Base-by-base conservation (phyloP, 1,140 invertebrate genomes). In the Drosophila neocordata region DNA sequence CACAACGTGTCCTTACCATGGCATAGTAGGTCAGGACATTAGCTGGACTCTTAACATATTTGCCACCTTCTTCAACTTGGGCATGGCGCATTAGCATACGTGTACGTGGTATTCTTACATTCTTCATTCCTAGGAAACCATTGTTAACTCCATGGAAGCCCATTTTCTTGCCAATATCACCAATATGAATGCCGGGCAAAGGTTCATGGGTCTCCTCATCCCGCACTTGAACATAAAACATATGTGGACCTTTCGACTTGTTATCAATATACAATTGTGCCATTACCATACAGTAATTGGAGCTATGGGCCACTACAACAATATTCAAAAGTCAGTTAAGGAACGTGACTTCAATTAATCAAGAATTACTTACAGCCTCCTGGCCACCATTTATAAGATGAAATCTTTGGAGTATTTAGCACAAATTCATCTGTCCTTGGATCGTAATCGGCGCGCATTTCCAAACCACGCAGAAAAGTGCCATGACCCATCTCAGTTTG, bases 401-500 rank as follows among this genome's bases (percentile, higher is more conserved):
- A 97, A 11, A 98, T 92, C 41, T 95, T 97, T 0, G 98, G 98
- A 61, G 96, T 96, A 89, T 99, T 94, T 1, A 99, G 91, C 38
- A 98, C 92, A 91, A 99, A 99, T 92, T 98, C 97, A 90, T 98
- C 93, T 0, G 95, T 97, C 18, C 92, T 91, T 0, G 95, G 93
- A 92, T 99, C 97, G 90, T 97, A 99, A 6, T 96, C 97, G 2
- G 97, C 96, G 0, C 96, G 97, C 0, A 97, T 99, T 93, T 99
- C 97, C 44, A 99, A 91, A 1, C 97, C 97, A 77, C 97, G 93
- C 58, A 99, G 94, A 91, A 97, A 98, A 11, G 98, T 98, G 2
- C 97, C 98, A 93, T 99, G 98, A 0, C 97, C 97, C 38, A 99
- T 92, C 93, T 99, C 98, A 4, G 98, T 99, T 94, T 97, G 98